Conservation (phyloP, 2,797 vertebrate genomes). For the Rhinoraja longicauda region DNA sequence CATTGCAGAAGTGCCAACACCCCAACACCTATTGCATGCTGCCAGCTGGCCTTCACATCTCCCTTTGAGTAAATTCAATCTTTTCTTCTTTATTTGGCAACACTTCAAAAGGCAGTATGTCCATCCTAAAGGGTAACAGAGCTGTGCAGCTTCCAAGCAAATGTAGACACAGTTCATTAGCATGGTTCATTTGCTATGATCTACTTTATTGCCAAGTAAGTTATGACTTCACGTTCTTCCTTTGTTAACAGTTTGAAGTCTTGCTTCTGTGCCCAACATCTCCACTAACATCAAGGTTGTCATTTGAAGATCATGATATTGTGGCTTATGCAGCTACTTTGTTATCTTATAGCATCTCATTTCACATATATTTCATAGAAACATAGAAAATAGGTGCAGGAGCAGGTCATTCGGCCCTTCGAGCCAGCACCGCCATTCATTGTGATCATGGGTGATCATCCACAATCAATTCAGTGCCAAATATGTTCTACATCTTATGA, state of each 20-base stretch:
- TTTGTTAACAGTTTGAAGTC: neutral
- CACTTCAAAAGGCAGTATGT: neutral
- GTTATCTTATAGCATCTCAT: neutral
- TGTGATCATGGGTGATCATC: too few relatives aligned
- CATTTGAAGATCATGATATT: neutral
- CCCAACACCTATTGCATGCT: neutral
- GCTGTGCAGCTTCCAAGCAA: neutral
- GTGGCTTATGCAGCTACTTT: neutral
- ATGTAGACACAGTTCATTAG: neutral
- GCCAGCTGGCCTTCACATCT: neutral
- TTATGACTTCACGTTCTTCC: neutral
- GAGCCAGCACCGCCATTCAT: too few relatives aligned
- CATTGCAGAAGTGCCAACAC: neutral
- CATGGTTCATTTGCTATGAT: neutral
- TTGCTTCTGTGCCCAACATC: neutral
- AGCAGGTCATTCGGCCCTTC: too few relatives aligned
- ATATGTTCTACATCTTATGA: too few relatives aligned
- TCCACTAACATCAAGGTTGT: neutral
- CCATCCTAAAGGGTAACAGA: neutral
- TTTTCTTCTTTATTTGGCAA: neutral
- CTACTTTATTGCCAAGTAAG: neutral
- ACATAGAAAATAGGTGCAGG: too few relatives aligned
- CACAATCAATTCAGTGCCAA: too few relatives aligned
- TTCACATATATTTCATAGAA: neutral
- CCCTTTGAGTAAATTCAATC: neutral